phyloP scores from a whole-genome alignment of 2,797 vertebrate species.

The Parauchenoglanis punctatus region DNA sequence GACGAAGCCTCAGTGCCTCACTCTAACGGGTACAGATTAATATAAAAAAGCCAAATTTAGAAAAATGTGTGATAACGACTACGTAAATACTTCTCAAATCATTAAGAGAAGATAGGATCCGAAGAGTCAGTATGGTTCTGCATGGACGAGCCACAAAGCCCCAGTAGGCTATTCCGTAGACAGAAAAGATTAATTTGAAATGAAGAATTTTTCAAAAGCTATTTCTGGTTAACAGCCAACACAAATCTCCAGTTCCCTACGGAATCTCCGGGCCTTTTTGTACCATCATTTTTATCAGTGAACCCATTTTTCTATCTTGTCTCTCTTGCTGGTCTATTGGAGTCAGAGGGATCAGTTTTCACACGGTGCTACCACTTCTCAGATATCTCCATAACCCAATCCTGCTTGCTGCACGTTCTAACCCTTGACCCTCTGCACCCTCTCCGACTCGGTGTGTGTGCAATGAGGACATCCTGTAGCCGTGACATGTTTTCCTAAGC shows the following conservation, averaged over 20 bases:
- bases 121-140: background rate
- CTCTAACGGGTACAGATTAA: background rate
- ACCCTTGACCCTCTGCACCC: slow-evolving; percentile 25
- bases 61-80: background rate
- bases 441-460: slow-evolving; percentile 14
- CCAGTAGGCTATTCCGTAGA: background rate
- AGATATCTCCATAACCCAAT: slow-evolving; percentile 41
- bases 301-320: background rate
- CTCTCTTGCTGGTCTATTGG: slow-evolving; percentile 1
- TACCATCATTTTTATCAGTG: background rate
- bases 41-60: background rate
- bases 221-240: background rate
- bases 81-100: background rate
- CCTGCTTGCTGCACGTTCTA: slow-evolving; percentile 33
- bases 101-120: background rate
- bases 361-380: slow-evolving; percentile 36
- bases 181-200: background rate
- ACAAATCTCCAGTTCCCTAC: background rate
- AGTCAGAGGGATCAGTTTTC: slow-evolving; percentile 48
- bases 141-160: background rate
- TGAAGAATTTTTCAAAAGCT: background rate
- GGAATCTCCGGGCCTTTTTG: background rate
- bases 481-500: slow-evolving; percentile 29
- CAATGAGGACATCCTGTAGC: slow-evolving; percentile 38
- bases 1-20: background rate